Percentiles rank a stretch among this genome's conserved stretches.
These are phyloP conservation scores for Sebastes taczanowskii DNA, from an alignment of 2,797 vertebrate species.

Conservation along the genomic window DNA sequence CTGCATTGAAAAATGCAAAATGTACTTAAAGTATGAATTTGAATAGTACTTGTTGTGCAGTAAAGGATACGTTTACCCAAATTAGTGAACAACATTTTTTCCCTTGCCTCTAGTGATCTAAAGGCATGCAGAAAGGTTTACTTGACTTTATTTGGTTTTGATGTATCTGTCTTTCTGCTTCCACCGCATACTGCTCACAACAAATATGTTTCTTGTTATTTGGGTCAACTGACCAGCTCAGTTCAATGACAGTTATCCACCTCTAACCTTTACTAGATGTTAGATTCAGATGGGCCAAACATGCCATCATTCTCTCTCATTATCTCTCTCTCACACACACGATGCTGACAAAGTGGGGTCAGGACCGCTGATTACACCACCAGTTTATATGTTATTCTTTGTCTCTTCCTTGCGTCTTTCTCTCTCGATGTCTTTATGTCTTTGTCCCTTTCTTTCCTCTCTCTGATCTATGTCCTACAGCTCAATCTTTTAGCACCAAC, in stretches of 20 bases:
- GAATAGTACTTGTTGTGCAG: neutral
- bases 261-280: conserved; percentile 27
- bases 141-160: neutral
- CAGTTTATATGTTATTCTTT: conserved; percentile 45
- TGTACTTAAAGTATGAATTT: neutral
- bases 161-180: neutral
- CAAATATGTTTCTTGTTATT: neutral
- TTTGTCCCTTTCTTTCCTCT: conserved; percentile 61
- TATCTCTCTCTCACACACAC: conserved; percentile 50
- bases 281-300: conserved; percentile 42
- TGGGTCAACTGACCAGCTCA: neutral
- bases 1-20: neutral
- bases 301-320: conserved; percentile 48
- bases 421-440: conserved; percentile 87
- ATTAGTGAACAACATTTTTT: neutral
- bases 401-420: conserved; percentile 58
- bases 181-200: neutral
- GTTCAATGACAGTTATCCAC: conserved; percentile 12
- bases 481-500: conserved; percentile 82
- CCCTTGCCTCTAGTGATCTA: neutral
- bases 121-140: neutral
- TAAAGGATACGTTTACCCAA: neutral
- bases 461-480: conserved; percentile 67
- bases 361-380: conserved; percentile 63
- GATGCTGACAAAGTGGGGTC: conserved; percentile 75